Evolutionary conservation across 2,113 vertebrate species (phyloP).

Genomic region (Cyphotilapia sp.): DNA sequence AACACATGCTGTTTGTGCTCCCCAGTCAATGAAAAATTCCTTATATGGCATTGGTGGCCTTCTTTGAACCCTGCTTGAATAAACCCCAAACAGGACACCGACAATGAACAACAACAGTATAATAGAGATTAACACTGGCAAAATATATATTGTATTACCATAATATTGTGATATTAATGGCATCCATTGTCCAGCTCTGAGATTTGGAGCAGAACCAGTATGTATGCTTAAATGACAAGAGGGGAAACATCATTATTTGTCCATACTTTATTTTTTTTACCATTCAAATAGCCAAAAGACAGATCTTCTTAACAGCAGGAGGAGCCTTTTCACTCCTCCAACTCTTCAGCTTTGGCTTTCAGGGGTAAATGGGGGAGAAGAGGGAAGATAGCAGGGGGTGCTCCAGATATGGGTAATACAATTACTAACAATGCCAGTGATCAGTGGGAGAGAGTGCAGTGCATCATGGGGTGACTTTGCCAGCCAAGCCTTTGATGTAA

Average conservation of each 20-base stretch:
- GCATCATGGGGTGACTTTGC: slow-evolving; percentile 49
- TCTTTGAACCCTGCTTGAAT: slow-evolving; percentile 8
- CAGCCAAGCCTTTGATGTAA: slow-evolving; percentile 62
- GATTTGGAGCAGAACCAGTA: slow-evolving; percentile 17
- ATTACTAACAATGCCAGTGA: slow-evolving; percentile 52
- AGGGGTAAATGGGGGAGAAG: slow-evolving; percentile 42
- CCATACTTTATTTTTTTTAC: slow-evolving; percentile 22
- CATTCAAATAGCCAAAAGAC: slow-evolving; percentile 38
- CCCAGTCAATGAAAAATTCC: background rate
- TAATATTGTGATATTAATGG: slow-evolving; percentile 49
- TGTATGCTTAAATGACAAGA: slow-evolving; percentile 34
- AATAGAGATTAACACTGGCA: background rate
- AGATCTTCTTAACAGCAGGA: slow-evolving; percentile 56
- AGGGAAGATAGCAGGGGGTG: slow-evolving; percentile 13
- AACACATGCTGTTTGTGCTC: slow-evolving; percentile 27
- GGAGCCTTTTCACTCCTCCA: slow-evolving; percentile 25
- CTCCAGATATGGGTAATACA: slow-evolving; percentile 47
- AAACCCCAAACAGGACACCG: slow-evolving; percentile 23
- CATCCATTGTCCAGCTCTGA: slow-evolving; percentile 29
- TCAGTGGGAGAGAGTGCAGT: slow-evolving; percentile 46
- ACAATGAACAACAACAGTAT: background rate
- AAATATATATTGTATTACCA: slow-evolving; percentile 30
- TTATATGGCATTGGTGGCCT: slow-evolving; percentile 5
- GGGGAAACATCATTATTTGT: slow-evolving; percentile 35
- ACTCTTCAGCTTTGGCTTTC: slow-evolving; percentile 27